A percentile compares a stretch with the other conserved stretches of the same genome.
phyloP scores from a whole-genome alignment of 2,888 invertebrate genomes.

The Cephus runcator region DNA sequence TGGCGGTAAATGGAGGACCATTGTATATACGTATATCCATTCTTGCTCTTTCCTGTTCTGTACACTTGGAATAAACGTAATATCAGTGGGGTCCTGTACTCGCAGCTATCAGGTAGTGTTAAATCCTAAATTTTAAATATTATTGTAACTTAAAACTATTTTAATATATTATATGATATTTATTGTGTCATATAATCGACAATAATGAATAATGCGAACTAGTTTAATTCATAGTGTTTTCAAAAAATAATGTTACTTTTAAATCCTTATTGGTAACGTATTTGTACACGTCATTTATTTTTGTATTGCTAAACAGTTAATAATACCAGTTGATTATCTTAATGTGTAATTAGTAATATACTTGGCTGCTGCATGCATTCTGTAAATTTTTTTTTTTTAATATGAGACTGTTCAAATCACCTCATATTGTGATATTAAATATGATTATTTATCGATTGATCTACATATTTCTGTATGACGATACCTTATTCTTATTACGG shows the following conservation, averaged over 20 bases:
- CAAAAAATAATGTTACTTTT: not conserved
- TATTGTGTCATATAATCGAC: not conserved
- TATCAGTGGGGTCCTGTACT: not conserved
- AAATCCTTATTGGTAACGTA: not conserved
- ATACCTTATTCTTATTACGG: not conserved
- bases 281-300: not conserved
- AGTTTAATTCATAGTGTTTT: not conserved
- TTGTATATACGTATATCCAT: not conserved
- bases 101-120: not conserved
- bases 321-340: not conserved
- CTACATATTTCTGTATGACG: not conserved
- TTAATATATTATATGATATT: not conserved
- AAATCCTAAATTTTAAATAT: not conserved
- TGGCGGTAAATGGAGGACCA: not conserved
- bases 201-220: not conserved
- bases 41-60: not conserved
- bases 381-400: not conserved
- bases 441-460: not conserved
- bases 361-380: not conserved
- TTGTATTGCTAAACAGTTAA: not conserved
- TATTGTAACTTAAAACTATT: not conserved
- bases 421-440: not conserved
- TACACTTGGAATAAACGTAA: not conserved
- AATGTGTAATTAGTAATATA: not conserved
- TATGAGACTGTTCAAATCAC: not conserved